Evolutionary conservation across 2,888 invertebrate species (phyloP).

Genomic region (Parnassius orleans): DNA sequence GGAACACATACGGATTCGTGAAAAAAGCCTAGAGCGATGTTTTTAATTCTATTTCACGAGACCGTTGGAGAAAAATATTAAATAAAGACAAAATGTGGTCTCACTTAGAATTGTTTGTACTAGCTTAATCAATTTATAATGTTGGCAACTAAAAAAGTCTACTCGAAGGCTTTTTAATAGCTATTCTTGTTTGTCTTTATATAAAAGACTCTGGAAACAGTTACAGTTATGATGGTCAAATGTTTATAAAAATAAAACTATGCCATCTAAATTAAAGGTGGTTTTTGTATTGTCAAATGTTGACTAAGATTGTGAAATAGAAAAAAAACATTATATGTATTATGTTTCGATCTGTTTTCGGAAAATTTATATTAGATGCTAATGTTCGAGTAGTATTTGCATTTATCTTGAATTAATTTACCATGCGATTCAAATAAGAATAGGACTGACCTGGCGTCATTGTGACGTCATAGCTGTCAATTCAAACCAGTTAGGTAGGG

Average conservation of each 20-base stretch:
- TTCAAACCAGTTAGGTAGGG: too few relatives aligned
- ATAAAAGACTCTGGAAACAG: conserved; percentile 1
- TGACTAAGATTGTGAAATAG: not conserved
- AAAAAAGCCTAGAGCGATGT: conserved; percentile 63
- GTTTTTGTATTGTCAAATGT: not conserved
- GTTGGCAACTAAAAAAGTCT: too few relatives aligned
- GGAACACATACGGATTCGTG: conserved; percentile 85
- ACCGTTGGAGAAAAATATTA: not conserved
- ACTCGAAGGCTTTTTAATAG: not conserved
- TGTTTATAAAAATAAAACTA: not conserved
- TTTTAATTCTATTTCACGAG: not conserved
- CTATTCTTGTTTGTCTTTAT: not conserved
- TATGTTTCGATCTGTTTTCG: not conserved
- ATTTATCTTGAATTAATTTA: too few relatives aligned
- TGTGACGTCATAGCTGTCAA: too few relatives aligned
- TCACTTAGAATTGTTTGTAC: not conserved
- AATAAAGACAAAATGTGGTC: not conserved
- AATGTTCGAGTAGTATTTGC: too few relatives aligned
- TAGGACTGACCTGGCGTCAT: too few relatives aligned
- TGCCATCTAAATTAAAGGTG: conserved; percentile 1
- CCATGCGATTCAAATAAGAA: too few relatives aligned
- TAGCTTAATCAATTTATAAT: too few relatives aligned
- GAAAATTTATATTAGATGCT: too few relatives aligned
- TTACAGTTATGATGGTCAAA: not conserved
- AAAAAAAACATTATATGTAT: not conserved